These are phyloP conservation scores for Oligia strigilis DNA, from an alignment of 2,888 invertebrate species.

Conservation along the genomic window DNA sequence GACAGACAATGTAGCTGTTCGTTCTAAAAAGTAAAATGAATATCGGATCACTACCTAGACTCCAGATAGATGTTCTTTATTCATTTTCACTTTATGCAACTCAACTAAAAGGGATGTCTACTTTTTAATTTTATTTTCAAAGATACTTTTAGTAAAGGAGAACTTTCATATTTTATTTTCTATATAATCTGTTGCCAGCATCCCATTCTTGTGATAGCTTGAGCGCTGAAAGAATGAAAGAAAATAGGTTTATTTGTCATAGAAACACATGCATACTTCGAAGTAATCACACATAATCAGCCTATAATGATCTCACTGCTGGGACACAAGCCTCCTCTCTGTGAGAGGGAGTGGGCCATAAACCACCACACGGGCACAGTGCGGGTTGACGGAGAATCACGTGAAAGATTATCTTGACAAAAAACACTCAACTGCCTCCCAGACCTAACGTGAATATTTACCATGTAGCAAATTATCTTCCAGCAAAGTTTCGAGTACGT, in stretches of 20 bases:
- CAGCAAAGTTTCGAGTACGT: constrained; percentile 42
- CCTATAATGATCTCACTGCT: background rate
- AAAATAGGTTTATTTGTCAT: background rate
- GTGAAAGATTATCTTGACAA: background rate
- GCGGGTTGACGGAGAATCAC: background rate
- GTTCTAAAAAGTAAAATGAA: constrained; percentile 49
- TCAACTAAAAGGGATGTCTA: constrained; percentile 13
- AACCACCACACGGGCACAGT: background rate
- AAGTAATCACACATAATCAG: background rate
- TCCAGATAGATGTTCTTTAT: constrained; percentile 55
- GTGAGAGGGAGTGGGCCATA: background rate
- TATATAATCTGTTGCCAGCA: background rate
- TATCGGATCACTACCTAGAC: constrained; percentile 43
- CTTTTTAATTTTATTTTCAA: constrained; percentile 1
- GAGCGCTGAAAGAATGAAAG: background rate
- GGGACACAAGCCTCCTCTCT: background rate
- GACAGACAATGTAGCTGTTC: constrained; percentile 27
- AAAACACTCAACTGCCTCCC: background rate
- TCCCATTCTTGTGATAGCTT: background rate
- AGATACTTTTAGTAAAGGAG: background rate
- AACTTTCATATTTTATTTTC: background rate
- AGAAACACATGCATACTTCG: background rate
- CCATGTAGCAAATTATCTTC: constrained; percentile 42
- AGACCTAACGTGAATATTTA: constrained; percentile 37
- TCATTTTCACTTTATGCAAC: constrained; percentile 52